Conservation (phyloP, 2,113 vertebrate genomes). For the Origma solitaria region DNA sequence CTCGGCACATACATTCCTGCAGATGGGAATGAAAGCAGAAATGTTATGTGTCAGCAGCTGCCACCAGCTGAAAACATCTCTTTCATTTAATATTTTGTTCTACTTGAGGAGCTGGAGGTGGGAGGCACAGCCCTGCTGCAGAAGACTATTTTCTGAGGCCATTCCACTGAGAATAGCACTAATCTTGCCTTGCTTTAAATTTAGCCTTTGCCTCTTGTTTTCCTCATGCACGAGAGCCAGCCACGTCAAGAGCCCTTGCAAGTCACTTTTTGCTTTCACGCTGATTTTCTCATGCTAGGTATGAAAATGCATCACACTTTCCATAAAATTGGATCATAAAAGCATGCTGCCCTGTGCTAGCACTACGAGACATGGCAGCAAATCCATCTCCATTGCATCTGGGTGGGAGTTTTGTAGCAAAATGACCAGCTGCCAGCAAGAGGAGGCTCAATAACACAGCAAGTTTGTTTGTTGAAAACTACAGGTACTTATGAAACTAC, state of each 20-base stretch:
- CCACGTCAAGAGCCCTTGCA: background rate
- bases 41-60: background rate
- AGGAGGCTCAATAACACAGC: background rate
- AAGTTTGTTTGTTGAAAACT: background rate
- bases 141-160: background rate
- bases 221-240: background rate
- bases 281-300: background rate
- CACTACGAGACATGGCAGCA: background rate
- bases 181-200: background rate
- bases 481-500: background rate
- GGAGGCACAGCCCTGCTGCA: background rate
- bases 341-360: background rate
- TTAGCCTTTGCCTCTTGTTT: background rate
- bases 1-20: background rate
- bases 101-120: background rate
- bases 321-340: background rate
- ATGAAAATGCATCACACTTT: background rate
- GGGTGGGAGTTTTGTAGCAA: background rate
- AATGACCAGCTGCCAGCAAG: background rate
- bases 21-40: slow-evolving; percentile 4
- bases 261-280: background rate
- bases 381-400: background rate
- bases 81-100: background rate
- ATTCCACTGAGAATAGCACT: background rate
- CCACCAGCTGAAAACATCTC: slow-evolving; percentile 9